These are phyloP conservation scores for Tenthredo livida DNA, from an alignment of 2,888 invertebrate species.

Conservation along the genomic window DNA sequence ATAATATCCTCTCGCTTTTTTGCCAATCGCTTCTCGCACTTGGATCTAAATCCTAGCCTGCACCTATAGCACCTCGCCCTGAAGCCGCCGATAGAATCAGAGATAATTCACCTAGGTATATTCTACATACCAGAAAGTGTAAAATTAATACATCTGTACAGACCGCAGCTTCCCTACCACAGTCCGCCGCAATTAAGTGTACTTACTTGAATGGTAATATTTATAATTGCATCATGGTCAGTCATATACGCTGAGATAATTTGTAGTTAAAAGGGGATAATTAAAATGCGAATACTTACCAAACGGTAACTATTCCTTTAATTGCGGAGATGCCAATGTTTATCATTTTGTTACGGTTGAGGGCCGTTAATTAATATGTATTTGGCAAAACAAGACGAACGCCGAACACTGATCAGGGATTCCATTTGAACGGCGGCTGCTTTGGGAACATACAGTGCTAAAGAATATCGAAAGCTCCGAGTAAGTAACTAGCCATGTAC, in stretches of 20 bases:
- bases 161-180: background rate
- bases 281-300: slow-evolving; percentile 23
- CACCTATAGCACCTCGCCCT: background rate
- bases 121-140: background rate
- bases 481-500: slow-evolving; percentile 34
- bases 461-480: background rate
- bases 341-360: slow-evolving; percentile 7
- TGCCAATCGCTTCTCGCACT: slow-evolving; percentile 13
- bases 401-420: slow-evolving; percentile 23
- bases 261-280: slow-evolving; percentile 27
- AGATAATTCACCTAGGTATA: slow-evolving; percentile 9
- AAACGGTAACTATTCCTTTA: slow-evolving; percentile 30
- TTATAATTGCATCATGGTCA: slow-evolving; percentile 41
- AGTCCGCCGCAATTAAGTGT: slow-evolving; percentile 14
- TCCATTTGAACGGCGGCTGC: slow-evolving; percentile 1
- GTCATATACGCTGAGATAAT: background rate
- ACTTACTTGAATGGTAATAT: slow-evolving; percentile 17
- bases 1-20: slow-evolving; percentile 43
- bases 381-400: slow-evolving; percentile 1
- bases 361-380: slow-evolving; percentile 40
- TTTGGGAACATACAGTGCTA: background rate
- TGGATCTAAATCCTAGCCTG: slow-evolving; percentile 9
- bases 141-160: slow-evolving; percentile 4
- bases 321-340: slow-evolving; percentile 13
- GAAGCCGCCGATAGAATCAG: slow-evolving; percentile 12